Conservation (phyloP, 2,113 vertebrate genomes). For the Peucedramus taeniatus region DNA sequence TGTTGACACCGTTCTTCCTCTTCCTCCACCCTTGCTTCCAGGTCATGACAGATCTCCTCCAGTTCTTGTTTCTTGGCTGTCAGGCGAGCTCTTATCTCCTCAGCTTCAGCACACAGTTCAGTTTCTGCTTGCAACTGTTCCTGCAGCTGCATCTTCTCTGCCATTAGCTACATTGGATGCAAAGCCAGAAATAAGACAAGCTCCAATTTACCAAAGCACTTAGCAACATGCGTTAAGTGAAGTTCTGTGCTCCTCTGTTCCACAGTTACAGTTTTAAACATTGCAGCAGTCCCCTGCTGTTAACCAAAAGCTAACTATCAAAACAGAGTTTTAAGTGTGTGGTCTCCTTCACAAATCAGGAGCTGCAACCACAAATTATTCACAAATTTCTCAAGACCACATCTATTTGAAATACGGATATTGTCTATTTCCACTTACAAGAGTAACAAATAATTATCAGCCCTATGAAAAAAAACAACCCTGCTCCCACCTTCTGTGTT, state of each 20-base stretch:
- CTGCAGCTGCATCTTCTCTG: constrained; percentile 93
- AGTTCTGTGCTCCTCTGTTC: not conserved
- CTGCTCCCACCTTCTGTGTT: not conserved
- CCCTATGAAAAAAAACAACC: not conserved
- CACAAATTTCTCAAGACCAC: not conserved
- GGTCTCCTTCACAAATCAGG: not conserved
- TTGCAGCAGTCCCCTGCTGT: not conserved
- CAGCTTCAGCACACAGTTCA: constrained; percentile 93
- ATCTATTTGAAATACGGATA: not conserved
- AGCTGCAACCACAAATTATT: not conserved
- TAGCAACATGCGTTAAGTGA: not conserved
- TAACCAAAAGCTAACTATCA: not conserved
- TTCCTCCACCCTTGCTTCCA: constrained; percentile 94
- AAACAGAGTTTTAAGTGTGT: not conserved
- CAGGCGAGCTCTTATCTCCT: constrained; percentile 93
- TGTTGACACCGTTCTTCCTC: constrained; percentile 93
- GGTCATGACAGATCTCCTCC: constrained; percentile 95
- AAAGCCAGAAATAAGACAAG: not conserved
- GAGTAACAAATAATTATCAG: not conserved
- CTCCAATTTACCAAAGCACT: not conserved
- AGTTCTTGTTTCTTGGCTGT: constrained; percentile 95
- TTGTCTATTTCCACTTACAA: not conserved
- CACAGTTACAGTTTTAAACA: not conserved
- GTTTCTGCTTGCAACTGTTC: constrained; percentile 98
- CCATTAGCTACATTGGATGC: constrained; percentile 72